Percentiles rank a stretch among this genome's conserved stretches.
phyloP scores from a whole-genome alignment of 1,140 invertebrate genomes.

The Drosophila gunungcola region DNA sequence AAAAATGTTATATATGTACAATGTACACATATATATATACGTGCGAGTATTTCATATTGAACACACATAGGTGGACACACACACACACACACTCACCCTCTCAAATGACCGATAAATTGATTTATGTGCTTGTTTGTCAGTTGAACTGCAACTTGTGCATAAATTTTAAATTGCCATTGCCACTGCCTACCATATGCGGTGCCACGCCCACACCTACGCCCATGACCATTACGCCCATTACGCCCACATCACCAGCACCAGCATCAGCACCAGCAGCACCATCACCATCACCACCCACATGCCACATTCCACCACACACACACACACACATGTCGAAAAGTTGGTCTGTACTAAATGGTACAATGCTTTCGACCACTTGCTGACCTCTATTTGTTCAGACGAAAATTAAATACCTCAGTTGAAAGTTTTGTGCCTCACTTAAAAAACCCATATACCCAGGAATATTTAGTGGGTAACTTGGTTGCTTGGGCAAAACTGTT shows the following conservation, averaged over 20 bases:
- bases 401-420: constrained; percentile 14
- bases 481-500: constrained; percentile 59
- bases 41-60: neutral
- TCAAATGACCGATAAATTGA: constrained; percentile 69
- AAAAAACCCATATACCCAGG: constrained; percentile 14
- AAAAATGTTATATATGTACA: neutral
- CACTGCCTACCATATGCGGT: constrained; percentile 32
- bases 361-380: constrained; percentile 13
- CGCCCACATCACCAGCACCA: too few species aligned
- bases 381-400: constrained; percentile 15
- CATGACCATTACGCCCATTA: neutral
- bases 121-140: constrained; percentile 78
- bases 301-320: constrained; percentile 10
- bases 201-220: constrained; percentile 8
- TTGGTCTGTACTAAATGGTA: constrained; percentile 15
- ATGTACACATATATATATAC: neutral
- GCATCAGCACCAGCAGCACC: too few species aligned
- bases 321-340: constrained; percentile 34
- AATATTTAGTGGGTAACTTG: constrained; percentile 1
- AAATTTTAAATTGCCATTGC: constrained; percentile 68
- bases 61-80: constrained; percentile 19
- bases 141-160: constrained; percentile 78
- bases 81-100: neutral
- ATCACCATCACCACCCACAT: neutral
- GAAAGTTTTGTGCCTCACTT: neutral